Evolutionary conservation across 2,113 vertebrate genomes (phyloP), one percentile per base, ranked within the genome.

Genomic region (Sterna hirundo): DNA sequence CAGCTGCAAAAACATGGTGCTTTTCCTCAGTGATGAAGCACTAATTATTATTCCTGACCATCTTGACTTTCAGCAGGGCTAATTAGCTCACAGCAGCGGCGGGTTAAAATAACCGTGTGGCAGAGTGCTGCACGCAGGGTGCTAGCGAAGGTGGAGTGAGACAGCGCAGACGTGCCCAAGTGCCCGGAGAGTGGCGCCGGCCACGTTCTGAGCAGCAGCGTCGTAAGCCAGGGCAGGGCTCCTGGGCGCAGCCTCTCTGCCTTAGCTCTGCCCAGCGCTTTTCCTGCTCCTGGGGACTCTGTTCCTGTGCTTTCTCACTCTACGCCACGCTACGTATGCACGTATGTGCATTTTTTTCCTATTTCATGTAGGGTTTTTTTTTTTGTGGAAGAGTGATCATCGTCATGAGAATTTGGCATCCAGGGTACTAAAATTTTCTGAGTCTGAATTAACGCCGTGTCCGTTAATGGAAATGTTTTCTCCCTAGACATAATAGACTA

Each of bases 131-230:
- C 10, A 5, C 15, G 20, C 58, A n/a, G 64, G 1, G 11, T 49
- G 6, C 49, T 44, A 47, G 58, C 18, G 61, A 38, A 55, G 11
- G 36, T 58, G 57, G 38, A 71, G 30, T 15, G 23, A 42, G n/a
- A 21, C 12, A 17, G 13, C 0, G 1, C 3, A 49, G 62, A 57
- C 0, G 2, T 12, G 34, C 26, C 15, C 14, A 2, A 15, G 2
- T 13, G 34, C 30, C 18, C 20, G 4, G 11, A 30, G 26, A 26
- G 34, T 9, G 29, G 7, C 42, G 13, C 10, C 10, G 38, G 54
- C 47, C 32, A 5, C 0, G 2, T 26, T 26, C 32, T 66, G 64
- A 82, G 65, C 40, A 54, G 23, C 27, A 61, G 14, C 36, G 19
- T 5, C 2, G 1, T 10, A 69, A 40, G 21, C 36, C 11, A 54